These are phyloP conservation scores for Prosopocoilus inquinatus DNA, from an alignment of 2,888 invertebrate species.

Conservation along the genomic window DNA sequence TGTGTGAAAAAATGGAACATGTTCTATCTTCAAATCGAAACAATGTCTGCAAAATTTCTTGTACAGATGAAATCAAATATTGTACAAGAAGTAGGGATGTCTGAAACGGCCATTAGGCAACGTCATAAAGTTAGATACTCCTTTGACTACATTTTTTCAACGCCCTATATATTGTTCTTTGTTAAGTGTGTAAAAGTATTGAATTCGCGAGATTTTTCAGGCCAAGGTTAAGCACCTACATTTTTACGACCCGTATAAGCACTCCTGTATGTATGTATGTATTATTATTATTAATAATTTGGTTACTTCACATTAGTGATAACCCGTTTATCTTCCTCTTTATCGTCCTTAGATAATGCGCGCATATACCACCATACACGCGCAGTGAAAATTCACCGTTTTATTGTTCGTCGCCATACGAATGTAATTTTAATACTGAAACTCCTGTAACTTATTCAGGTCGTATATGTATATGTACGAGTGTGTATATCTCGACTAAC, in stretches of 20 bases:
- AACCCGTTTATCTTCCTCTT: neutral
- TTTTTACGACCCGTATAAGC: constrained; percentile 6
- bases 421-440: constrained; percentile 3
- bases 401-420: neutral
- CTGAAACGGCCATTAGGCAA: too few relatives aligned
- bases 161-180: too few relatives aligned
- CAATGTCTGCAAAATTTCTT: too few relatives aligned
- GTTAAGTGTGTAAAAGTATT: too few relatives aligned
- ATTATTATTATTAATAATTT: neutral
- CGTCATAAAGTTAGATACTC: too few relatives aligned
- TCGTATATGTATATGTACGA: constrained; percentile 15
- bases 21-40: too few relatives aligned
- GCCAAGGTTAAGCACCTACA: constrained; percentile 6
- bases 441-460: constrained; percentile 13
- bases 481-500: constrained; percentile 18
- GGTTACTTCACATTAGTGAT: neutral
- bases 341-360: constrained; percentile 3
- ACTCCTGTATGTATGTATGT: neutral
- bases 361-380: neutral
- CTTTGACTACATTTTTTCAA: too few relatives aligned
- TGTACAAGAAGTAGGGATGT: too few relatives aligned
- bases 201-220: neutral
- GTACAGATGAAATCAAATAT: too few relatives aligned
- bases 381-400: neutral
- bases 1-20: too few relatives aligned